Base-by-base conservation (phyloP, 2,888 invertebrate genomes). In the Steinernema hermaphroditum region DNA sequence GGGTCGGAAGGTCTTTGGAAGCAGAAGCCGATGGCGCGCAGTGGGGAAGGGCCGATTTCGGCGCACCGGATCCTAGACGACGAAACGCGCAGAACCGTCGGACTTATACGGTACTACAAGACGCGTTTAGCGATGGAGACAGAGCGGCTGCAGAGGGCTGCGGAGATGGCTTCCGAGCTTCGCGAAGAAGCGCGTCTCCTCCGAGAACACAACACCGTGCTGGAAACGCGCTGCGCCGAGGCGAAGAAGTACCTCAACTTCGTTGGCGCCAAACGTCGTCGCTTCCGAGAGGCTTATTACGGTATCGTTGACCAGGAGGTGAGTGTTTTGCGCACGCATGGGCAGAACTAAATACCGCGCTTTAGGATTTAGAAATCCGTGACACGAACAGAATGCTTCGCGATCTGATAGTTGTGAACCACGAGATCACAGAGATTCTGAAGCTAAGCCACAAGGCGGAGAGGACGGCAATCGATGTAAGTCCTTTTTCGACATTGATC, bases 281-380 rank as follows among this genome's bases (percentile, higher is more conserved):
- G 29, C 6, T 62, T 62, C 62, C 29, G 62, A 9, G 62, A 62
- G 27, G 62, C 62, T 32, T 62, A 62, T 32, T 62, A 32, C 62
- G 62, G 62, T 29, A 62, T 62, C 16, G 62, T 62, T 14, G 62
- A 62, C n/a, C 62, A 62, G 27, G 62, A 62, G 32, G 62, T 62
- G 16, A 6, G 62, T 62, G 22, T n/a, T n/a, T n/a, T n/a, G n/a
- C n/a, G n/a, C n/a, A n/a, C n/a, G n/a, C n/a, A n/a, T n/a, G n/a
- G n/a, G n/a, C n/a, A n/a, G n/a, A 24, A 12, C 22, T 24, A 50
- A 50, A 9, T 14, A 50, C 50, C 1, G 2, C 8, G 1, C 24
- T 50, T 1, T 24, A 62, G 62, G 62, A 62, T 16, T 62, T 62
- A 16, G 62, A 62, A 62, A 32, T 62, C 29, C 62, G 32, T 16